Base-by-base conservation (phyloP, 2,113 vertebrate genomes). In the Hippocampus abdominalis region DNA sequence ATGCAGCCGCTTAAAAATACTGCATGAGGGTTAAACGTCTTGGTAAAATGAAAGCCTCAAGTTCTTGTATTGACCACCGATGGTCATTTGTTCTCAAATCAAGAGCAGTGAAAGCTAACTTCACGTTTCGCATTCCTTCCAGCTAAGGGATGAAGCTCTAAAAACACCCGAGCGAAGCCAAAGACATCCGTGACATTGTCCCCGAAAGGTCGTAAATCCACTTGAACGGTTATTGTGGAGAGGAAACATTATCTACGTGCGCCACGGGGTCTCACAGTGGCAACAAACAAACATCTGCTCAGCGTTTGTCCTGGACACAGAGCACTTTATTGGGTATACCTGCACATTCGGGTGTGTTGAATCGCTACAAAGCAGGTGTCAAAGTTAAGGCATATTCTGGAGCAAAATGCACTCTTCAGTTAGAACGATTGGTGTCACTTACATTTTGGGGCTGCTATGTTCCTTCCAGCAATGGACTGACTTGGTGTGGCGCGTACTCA, bases 61-160 rank as follows among this genome's bases (percentile, higher is more conserved):
- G 11, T 42, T 20, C 44, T 61, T n/a, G 66, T 83, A 89, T 69
- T 77, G 79, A 77, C 86, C 85, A 68, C 89, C 88, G 89, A 87
- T 90, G 89, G 84, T 1, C 25, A 74, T 42, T 42, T 42, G 13
- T 46, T 13, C 29, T 29, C 29, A 29, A 29, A 29, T 29, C 29
- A 29, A 29, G 29, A 56, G 53, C 49, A 20, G 20, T 8, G 49
- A 51, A 21, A 5, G 21, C 23, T 57, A 27, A 25, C 23, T 27
- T 27, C 23, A 27, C 12, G 13, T 57, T 57, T 57, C 4, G 48
- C 64, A 18, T 57, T 76, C 59, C 62, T 48, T 59, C 69, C 66
- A 44, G 42, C 74, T 71, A 42, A 48, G 5, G 32, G 71, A 49
- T 70, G 54, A 62, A 60, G 29, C 40, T 60, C 44, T 60, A 73